phyloP scores from a whole-genome alignment of 2,888 invertebrate genomes.

The Lobophora halterata region DNA sequence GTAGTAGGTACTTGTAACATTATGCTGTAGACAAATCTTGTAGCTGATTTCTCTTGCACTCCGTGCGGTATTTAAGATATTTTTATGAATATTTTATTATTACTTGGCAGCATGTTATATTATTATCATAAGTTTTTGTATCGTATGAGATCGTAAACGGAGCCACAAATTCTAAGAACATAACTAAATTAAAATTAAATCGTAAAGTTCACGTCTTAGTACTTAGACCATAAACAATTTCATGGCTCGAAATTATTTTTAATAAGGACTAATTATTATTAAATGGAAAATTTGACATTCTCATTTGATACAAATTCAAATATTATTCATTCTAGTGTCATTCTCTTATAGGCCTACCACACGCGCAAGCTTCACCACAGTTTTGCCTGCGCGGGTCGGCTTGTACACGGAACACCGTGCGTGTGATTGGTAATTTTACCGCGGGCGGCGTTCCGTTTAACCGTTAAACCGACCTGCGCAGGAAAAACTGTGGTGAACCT shows the following conservation, averaged over 20 bases:
- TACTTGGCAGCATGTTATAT: constrained; percentile 27
- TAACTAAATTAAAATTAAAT: too few species aligned
- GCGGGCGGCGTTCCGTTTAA: too few species aligned
- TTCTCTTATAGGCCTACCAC: too few species aligned
- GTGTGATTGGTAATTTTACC: too few species aligned
- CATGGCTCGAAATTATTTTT: constrained; percentile 1
- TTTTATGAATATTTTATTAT: constrained; percentile 27
- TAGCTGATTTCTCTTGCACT: constrained; percentile 26
- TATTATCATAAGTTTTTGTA: constrained; percentile 19
- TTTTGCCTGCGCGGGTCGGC: too few species aligned
- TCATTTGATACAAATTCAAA: constrained; percentile 23
- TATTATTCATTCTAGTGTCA: constrained; percentile 16
- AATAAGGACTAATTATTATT: too few species aligned
- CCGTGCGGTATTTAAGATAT: constrained; percentile 27
- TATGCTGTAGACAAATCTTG: constrained; percentile 15
- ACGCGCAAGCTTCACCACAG: too few species aligned
- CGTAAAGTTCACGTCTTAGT: too few species aligned
- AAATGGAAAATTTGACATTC: constrained; percentile 5
- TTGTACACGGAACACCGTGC: too few species aligned
- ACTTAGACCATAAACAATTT: constrained; percentile 5
- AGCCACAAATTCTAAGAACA: too few species aligned
- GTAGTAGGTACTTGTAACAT: constrained; percentile 18
- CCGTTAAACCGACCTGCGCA: too few species aligned
- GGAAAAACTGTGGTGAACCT: too few species aligned
- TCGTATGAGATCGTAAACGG: constrained; percentile 18